Evolutionary conservation across 1,140 invertebrate species (phyloP), one percentile per base, ranked within the genome.

Genomic region (Apis florea): DNA sequence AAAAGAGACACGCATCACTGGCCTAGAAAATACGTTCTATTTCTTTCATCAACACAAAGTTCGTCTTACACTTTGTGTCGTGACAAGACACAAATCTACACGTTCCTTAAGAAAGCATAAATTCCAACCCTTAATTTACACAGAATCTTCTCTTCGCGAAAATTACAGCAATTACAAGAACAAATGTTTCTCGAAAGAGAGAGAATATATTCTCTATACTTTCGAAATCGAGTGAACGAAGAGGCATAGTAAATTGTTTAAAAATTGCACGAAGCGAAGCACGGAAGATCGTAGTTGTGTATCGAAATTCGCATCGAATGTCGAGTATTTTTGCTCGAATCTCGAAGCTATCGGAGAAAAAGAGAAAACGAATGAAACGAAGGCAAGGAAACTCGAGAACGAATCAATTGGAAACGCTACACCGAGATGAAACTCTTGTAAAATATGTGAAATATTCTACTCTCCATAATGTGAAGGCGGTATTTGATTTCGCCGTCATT

Each of bases 381-480:
- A 75, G 24, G 19, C 61, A 17, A 0, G 61, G 73, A 40, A 53
- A n/a, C n/a, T 40, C 24, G 61, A 31, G 49, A 54, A 26, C 24
- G 49, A 47, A 61, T 54, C 61, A 40, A 76, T 64, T 21, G 73
- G 61, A 54, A 75, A 75, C 47, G 72, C 3, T 53, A 61, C 71
- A 61, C 31, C 40, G 54, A 40, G 31, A 40, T 40, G 4, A 40
- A 40, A 40, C 47, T 40, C 8, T 31, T 19, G 19, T 49, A 8
- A 51, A 24, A 68, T 26, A 26, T 53, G 56, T 71, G 13, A 40
- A 56, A 56, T 56, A 56, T 53, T 17, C 49, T 68, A n/a, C n/a
- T 51, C 19, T 51, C 26, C n/a, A 40, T 8, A 53, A 31, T 19
- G 11, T 26, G 13, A 0, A 2, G 4, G 3, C 9, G 19, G 53